Evolutionary conservation across 2,888 invertebrate species (phyloP).

Genomic region (Plagodis dolabraria): DNA sequence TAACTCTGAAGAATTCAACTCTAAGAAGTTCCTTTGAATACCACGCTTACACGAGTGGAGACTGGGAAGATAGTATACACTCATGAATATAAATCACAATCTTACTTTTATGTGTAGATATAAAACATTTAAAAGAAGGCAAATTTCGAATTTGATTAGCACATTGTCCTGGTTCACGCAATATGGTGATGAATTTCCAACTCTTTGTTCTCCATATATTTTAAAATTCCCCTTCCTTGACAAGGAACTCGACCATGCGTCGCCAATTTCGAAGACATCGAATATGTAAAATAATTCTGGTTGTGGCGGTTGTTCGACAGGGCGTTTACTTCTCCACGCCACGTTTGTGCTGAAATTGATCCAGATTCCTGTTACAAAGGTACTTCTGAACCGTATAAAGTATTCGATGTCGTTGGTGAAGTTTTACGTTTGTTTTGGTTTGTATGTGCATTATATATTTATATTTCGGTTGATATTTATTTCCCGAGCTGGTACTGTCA

Average conservation of each 20-base stretch:
- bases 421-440: neutral
- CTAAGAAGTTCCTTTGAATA: neutral
- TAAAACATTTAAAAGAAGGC: too few species aligned
- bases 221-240: slow-evolving; percentile 14
- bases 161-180: slow-evolving; percentile 6
- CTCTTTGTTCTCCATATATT: slow-evolving; percentile 11
- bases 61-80: too few species aligned
- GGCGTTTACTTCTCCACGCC: slow-evolving; percentile 56
- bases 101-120: too few species aligned
- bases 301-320: slow-evolving; percentile 43
- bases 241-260: slow-evolving; percentile 21
- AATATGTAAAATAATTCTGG: slow-evolving; percentile 62
- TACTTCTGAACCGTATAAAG: slow-evolving; percentile 5
- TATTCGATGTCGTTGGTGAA: neutral
- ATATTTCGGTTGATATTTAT: too few species aligned
- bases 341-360: slow-evolving; percentile 52
- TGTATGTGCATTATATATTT: too few species aligned
- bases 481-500: too few species aligned
- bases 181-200: slow-evolving; percentile 8
- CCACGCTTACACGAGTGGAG: neutral
- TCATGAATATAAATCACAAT: too few species aligned
- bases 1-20: slow-evolving; percentile 11
- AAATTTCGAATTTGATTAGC: slow-evolving; percentile 18
- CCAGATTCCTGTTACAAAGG: slow-evolving; percentile 40
- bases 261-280: slow-evolving; percentile 44